phyloP scores from a whole-genome alignment of 2,888 invertebrate species.

The Ormia ochracea region DNA sequence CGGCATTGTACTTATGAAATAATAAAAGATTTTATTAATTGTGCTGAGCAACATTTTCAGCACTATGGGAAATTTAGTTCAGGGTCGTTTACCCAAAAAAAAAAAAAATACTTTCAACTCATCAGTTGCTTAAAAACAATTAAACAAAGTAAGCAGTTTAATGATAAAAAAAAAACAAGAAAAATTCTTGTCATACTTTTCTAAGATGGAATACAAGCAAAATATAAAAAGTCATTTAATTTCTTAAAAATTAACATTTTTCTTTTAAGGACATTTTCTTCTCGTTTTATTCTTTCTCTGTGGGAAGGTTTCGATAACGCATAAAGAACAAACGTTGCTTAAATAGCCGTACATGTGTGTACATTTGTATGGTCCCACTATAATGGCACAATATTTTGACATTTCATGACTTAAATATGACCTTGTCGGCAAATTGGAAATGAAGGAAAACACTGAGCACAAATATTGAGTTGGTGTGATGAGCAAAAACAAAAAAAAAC shows the following conservation, averaged over 20 bases:
- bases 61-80: constrained; percentile 31
- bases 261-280: not conserved
- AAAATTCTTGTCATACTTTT: not conserved
- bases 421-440: constrained; percentile 47
- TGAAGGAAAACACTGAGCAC: constrained; percentile 1
- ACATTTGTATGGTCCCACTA: constrained; percentile 12
- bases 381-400: constrained; percentile 59
- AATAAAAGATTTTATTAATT: no score
- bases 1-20: not conserved
- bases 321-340: not conserved
- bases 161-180: not conserved
- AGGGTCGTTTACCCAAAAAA: constrained; percentile 19
- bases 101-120: no score
- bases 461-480: constrained; percentile 13
- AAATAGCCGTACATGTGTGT: not conserved
- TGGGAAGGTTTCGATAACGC: not conserved
- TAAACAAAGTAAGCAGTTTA: not conserved
- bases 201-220: not conserved
- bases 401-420: constrained; percentile 43
- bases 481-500: not conserved
- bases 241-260: not conserved
- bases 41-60: no score
- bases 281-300: not conserved
- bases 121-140: not conserved
- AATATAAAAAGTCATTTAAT: not conserved